These are phyloP conservation scores for Neodiprion fabricii DNA, from an alignment of 1,140 invertebrate species.

Conservation along the genomic window DNA sequence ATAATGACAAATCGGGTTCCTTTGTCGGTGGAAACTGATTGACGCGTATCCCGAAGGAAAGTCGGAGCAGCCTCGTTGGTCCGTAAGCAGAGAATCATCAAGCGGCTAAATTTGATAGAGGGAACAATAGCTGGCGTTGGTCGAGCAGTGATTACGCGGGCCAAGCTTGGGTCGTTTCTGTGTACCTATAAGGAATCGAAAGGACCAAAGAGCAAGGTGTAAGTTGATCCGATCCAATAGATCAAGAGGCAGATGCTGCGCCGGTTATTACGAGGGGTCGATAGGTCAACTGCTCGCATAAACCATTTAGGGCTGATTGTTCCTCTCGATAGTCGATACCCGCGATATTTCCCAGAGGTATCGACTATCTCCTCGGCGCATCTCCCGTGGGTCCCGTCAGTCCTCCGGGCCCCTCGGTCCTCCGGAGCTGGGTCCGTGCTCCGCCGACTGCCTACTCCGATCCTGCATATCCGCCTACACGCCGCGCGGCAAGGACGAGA, in stretches of 20 bases:
- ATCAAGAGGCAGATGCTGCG: constrained; percentile 56
- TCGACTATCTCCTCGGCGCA: constrained; percentile 45
- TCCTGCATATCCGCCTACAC: not conserved
- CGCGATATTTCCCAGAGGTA: constrained; percentile 57
- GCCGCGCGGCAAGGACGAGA: not conserved
- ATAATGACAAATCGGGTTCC: too few relatives aligned
- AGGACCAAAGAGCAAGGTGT: constrained; percentile 36
- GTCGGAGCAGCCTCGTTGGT: too few relatives aligned
- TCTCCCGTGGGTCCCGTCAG: constrained; percentile 27
- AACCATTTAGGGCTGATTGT: constrained; percentile 47
- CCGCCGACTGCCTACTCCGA: not conserved
- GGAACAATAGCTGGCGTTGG: too few relatives aligned
- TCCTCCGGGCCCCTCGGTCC: constrained; percentile 12
- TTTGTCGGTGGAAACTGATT: too few relatives aligned
- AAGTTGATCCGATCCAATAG: constrained; percentile 56
- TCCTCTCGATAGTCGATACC: constrained; percentile 50
- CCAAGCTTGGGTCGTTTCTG: too few relatives aligned
- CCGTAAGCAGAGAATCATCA: too few relatives aligned
- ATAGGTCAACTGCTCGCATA: constrained; percentile 55
- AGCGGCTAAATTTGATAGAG: too few relatives aligned
- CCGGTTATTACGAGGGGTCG: constrained; percentile 53
- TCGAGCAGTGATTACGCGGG: too few relatives aligned
- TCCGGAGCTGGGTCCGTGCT: constrained; percentile 14
- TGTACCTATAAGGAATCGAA: not conserved
- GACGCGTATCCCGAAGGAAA: too few relatives aligned